Conservation (phyloP, 2,888 invertebrate genomes). For the Dasysyrphus albostriatus region DNA sequence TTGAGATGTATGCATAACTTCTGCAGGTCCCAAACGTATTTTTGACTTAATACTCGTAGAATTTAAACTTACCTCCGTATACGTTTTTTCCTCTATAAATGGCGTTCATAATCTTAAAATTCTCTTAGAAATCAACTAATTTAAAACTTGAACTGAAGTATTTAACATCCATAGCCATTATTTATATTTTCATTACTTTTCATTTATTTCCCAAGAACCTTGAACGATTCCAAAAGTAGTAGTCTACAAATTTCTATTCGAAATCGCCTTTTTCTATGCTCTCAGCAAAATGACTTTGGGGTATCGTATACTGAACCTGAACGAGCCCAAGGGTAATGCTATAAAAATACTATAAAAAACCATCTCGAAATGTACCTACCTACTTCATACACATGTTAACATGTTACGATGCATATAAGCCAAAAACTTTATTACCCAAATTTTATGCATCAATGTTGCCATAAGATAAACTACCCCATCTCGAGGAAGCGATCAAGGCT, state of each 20-base stretch:
- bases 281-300: constrained; percentile 18
- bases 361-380: not conserved
- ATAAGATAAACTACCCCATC: constrained; percentile 3
- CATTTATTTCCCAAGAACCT: constrained; percentile 1
- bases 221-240: not conserved
- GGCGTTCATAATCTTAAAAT: not conserved
- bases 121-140: not conserved
- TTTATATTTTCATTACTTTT: constrained; percentile 9
- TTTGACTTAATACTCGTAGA: too few relatives aligned
- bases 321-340: constrained; percentile 29
- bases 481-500: not conserved
- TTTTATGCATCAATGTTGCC: constrained; percentile 19
- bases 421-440: constrained; percentile 47
- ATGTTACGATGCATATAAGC: constrained; percentile 50
- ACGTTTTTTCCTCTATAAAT: not conserved
- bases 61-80: too few relatives aligned
- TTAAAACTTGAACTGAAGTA: not conserved
- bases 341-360: constrained; percentile 23
- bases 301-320: not conserved
- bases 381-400: constrained; percentile 7
- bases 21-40: too few relatives aligned
- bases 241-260: not conserved
- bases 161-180: not conserved
- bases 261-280: constrained; percentile 4
- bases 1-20: too few relatives aligned